phyloP scores from a whole-genome alignment of 1,140 invertebrate genomes.

The Trichomalopsis sarcophagae region DNA sequence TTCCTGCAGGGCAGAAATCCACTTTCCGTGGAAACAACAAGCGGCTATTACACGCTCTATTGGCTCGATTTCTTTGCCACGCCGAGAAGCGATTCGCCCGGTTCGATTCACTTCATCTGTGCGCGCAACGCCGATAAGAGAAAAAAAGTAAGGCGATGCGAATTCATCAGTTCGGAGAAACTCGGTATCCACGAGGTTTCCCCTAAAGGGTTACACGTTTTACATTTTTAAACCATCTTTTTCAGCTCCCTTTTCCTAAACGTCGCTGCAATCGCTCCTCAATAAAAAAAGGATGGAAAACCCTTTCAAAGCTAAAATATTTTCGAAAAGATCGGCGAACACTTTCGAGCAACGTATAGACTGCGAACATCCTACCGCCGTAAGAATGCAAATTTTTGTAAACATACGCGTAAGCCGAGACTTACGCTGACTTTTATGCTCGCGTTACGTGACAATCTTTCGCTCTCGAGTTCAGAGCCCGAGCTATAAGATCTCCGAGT shows the following conservation, averaged over 20 bases:
- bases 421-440: background rate
- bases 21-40: conserved; percentile 15
- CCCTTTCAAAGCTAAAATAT: too few species aligned
- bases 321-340: too few species aligned
- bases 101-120: conserved; percentile 6
- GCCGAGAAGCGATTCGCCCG: background rate
- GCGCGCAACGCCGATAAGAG: background rate
- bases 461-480: background rate
- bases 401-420: background rate
- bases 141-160: background rate
- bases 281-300: background rate
- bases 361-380: background rate
- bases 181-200: too few species aligned
- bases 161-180: background rate
- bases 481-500: background rate
- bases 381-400: conserved; percentile 3
- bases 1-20: background rate
- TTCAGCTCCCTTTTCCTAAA: too few species aligned
- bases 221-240: too few species aligned
- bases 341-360: background rate
- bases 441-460: background rate
- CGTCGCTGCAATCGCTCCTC: too few species aligned
- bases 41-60: conserved; percentile 35
- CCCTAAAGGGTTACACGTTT: too few species aligned
- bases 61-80: conserved; percentile 23